phyloP scores from a whole-genome alignment of 2,888 invertebrate species.

The Catocala sponsa region DNA sequence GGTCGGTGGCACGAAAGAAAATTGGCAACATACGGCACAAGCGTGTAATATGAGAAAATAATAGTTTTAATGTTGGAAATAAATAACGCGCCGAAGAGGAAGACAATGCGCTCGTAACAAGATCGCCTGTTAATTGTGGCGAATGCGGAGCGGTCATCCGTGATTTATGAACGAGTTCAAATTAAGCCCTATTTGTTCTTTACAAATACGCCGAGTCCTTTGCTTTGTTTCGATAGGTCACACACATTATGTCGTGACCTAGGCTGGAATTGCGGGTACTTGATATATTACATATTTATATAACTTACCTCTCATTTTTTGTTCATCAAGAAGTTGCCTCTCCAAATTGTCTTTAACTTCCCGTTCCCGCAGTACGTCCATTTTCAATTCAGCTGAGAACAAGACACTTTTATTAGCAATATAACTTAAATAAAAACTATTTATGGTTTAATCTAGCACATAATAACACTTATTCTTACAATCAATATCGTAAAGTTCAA shows the following conservation, averaged over 20 bases:
- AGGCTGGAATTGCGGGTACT: slow-evolving; percentile 1
- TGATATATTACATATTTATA: background rate
- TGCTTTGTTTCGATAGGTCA: slow-evolving; percentile 27
- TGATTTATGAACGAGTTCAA: slow-evolving; percentile 82
- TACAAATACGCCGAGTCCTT: slow-evolving; percentile 50
- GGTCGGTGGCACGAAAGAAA: slow-evolving; percentile 77
- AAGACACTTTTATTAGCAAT: slow-evolving; percentile 33
- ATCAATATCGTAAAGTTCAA: slow-evolving; percentile 46
- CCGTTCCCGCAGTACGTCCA: slow-evolving; percentile 97
- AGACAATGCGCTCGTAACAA: slow-evolving; percentile 84
- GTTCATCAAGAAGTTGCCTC: slow-evolving; percentile 97
- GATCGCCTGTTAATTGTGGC: slow-evolving; percentile 83
- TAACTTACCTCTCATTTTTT: slow-evolving; percentile 97
- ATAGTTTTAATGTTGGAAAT: slow-evolving; percentile 84
- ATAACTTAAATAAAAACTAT: background rate
- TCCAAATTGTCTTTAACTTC: slow-evolving; percentile 98
- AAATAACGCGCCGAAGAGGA: slow-evolving; percentile 79
- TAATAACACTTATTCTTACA: slow-evolving; percentile 15
- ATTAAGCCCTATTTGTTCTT: slow-evolving; percentile 78
- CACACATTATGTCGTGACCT: slow-evolving; percentile 17
- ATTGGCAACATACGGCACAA: slow-evolving; percentile 71
- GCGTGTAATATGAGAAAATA: slow-evolving; percentile 76
- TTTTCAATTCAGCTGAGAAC: slow-evolving; percentile 97
- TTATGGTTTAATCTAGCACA: slow-evolving; percentile 15
- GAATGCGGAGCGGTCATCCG: slow-evolving; percentile 72